phyloP scores from a whole-genome alignment of 2,888 invertebrate genomes.

The Eretmocerus hayati region DNA sequence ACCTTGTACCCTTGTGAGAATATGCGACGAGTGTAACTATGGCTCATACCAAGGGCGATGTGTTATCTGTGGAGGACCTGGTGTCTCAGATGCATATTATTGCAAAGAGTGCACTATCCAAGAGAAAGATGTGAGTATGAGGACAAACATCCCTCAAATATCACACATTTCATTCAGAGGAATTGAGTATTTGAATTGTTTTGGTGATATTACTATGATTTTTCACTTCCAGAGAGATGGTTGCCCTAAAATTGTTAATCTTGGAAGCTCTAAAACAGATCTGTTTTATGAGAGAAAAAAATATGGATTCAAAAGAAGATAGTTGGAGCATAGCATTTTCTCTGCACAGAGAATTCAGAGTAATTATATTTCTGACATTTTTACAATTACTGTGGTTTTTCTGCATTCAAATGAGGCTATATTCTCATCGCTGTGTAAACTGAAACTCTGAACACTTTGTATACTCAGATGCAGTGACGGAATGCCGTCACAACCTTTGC shows the following conservation, averaged over 20 bases:
- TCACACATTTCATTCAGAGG: too few relatives aligned
- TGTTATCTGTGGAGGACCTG: slow-evolving; percentile 99
- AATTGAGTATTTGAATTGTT: neutral
- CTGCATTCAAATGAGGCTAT: too few relatives aligned
- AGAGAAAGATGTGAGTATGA: slow-evolving; percentile 80
- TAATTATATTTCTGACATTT: too few relatives aligned
- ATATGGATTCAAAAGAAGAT: slow-evolving; percentile 95
- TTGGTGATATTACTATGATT: too few relatives aligned
- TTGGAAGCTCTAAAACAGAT: slow-evolving; percentile 98
- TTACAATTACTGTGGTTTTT: too few relatives aligned
- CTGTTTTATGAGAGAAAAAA: slow-evolving; percentile 99
- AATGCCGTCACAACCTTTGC: too few relatives aligned
- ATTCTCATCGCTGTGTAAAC: too few relatives aligned
- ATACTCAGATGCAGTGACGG: too few relatives aligned
- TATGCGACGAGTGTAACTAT: slow-evolving; percentile 99
- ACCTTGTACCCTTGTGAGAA: slow-evolving; percentile 94
- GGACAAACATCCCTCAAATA: too few relatives aligned
- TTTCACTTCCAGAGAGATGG: slow-evolving; percentile 75
- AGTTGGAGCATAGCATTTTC: slow-evolving; percentile 33
- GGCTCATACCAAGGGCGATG: slow-evolving; percentile 98
- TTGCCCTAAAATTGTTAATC: slow-evolving; percentile 98
- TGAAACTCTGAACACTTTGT: too few relatives aligned
- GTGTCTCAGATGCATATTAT: slow-evolving; percentile 98
- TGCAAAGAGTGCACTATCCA: slow-evolving; percentile 99
- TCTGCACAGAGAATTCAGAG: too few relatives aligned